Base-by-base conservation (phyloP, 2,113 vertebrate genomes). In the Spermophilus dauricus region DNA sequence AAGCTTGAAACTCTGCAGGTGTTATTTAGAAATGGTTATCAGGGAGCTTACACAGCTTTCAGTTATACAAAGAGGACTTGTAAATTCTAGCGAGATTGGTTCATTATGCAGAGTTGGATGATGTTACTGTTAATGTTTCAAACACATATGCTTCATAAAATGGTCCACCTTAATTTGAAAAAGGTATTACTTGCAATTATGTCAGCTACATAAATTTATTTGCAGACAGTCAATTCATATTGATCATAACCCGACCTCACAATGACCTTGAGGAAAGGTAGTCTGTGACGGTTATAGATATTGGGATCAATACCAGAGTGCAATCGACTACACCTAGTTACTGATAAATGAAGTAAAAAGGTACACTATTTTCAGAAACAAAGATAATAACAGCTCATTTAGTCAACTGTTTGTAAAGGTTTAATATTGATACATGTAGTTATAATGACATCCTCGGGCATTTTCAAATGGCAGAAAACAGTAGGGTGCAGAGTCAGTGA, bases 141-240 rank as follows among this genome's bases (percentile, higher is more conserved):
- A 96, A 96, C 53, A 92, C 18, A 90, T 86, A 91, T 89, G 94
- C 96, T 97, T 96, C 91, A 75, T 94, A 92, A 48, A 95, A 77
- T 95, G 88, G 98, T 99, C 99, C 99, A 99, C 99, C 99, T 99
- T 99, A 99, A 99, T 98, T 99, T 99, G 98, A 96, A 98, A 97
- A 98, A 98, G 98, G 98, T 98, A 93, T 96, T 97, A 96, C 96
- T 98, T 98, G 98, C 98, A 98, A 98, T 99, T 99, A 99, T 99
- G 98, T 98, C 99, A 99, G 98, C 98, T 98, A 97, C 98, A 98
- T 98, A 99, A 98, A 99, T 99, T 99, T 99, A 99, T 99, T 99
- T 99, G 98, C 98, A 98, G 98, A 96, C 98, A 98, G 98, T 99
- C 99, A 99, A 99, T 99, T 99, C 99, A 99, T 99, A 99, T 99